Evolutionary conservation across 2,797 vertebrate species (phyloP).

Genomic region (Heteromormyrus szaboi): DNA sequence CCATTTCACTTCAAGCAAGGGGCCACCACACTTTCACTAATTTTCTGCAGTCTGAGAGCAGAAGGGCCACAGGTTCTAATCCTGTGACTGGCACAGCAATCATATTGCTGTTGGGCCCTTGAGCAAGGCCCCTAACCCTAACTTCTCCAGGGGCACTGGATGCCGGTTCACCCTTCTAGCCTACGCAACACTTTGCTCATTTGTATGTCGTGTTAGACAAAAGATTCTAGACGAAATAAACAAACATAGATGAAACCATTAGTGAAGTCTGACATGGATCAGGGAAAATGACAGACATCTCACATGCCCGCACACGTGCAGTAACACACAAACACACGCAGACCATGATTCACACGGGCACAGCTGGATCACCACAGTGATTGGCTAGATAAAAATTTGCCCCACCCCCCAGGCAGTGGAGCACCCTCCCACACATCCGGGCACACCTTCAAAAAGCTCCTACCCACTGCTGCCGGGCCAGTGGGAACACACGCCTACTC

Average conservation of each 20-base stretch:
- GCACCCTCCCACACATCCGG: neutral
- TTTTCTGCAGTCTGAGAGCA: neutral
- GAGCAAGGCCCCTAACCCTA: neutral
- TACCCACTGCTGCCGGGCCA: neutral
- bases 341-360: neutral
- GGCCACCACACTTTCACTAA: neutral
- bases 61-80: neutral
- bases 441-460: neutral
- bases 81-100: neutral
- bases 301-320: neutral
- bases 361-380: neutral
- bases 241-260: neutral
- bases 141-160: neutral
- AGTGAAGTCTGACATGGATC: neutral
- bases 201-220: neutral
- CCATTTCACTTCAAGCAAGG: neutral
- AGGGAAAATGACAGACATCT: neutral
- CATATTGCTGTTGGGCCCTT: neutral
- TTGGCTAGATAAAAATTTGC: neutral
- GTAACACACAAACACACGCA: neutral
- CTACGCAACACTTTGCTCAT: neutral
- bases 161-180: neutral
- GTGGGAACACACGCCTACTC: conserved; percentile 46
- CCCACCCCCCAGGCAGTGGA: neutral
- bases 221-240: neutral